phyloP scores from a whole-genome alignment of 2,888 invertebrate species.

The Fabriciana adippe region DNA sequence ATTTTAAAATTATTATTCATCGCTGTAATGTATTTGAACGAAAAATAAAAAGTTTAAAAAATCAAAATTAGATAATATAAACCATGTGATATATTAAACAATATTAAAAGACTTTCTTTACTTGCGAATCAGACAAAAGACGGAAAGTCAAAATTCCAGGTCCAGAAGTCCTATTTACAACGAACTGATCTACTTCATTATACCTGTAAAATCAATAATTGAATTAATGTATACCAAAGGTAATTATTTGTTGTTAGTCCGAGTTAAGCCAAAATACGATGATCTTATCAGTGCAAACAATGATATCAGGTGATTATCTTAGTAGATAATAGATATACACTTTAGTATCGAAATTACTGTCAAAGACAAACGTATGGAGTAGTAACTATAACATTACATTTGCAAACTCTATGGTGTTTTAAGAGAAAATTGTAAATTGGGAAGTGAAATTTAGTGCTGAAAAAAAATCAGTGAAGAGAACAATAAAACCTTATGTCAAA shows the following conservation, averaged over 20 bases:
- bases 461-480: not conserved
- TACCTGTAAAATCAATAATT: constrained; percentile 46
- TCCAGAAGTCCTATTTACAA: constrained; percentile 75
- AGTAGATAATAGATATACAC: not conserved
- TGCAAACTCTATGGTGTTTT: not conserved
- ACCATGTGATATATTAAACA: too few relatives aligned
- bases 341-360: constrained; percentile 10
- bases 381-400: not conserved
- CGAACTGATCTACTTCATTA: constrained; percentile 44
- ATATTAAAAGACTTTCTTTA: constrained; percentile 48
- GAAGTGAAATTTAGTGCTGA: too few relatives aligned
- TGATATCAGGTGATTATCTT: constrained; percentile 37
- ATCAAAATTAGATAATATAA: too few relatives aligned
- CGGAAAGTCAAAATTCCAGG: constrained; percentile 74
- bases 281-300: constrained; percentile 33
- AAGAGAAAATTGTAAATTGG: not conserved
- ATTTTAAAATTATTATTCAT: too few relatives aligned
- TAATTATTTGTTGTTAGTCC: constrained; percentile 1
- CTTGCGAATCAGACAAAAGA: constrained; percentile 65
- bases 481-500: not conserved
- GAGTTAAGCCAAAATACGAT: constrained; percentile 29
- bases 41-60: too few relatives aligned
- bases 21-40: too few relatives aligned
- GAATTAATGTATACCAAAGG: not conserved
- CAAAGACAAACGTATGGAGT: not conserved